Percentiles rank a stretch among this genome's conserved stretches.
These are phyloP conservation scores for Oscheius myriophilus DNA, from an alignment of 2,888 invertebrate species.

Conservation along the genomic window DNA sequence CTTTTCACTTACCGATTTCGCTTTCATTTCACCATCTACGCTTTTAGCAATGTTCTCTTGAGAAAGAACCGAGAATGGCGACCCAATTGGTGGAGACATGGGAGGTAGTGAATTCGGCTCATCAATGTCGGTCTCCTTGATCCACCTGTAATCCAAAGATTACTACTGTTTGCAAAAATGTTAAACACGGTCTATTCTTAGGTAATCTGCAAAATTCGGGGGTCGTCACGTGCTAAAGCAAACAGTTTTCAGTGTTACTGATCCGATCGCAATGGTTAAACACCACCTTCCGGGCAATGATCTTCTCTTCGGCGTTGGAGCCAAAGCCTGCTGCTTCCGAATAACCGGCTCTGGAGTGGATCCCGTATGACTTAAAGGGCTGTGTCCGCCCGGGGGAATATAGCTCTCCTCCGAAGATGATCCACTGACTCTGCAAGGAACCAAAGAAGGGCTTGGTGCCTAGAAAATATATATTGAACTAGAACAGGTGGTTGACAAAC, in stretches of 20 bases:
- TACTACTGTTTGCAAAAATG: too few species aligned
- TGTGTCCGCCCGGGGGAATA: slow-evolving; percentile 29
- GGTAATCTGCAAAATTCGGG: too few species aligned
- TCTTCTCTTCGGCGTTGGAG: slow-evolving; percentile 34
- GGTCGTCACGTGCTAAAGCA: too few species aligned
- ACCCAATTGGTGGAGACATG: slow-evolving; percentile 31
- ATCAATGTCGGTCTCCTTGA: slow-evolving; percentile 57
- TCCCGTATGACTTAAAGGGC: slow-evolving; percentile 50
- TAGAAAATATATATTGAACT: slow-evolving; percentile 7
- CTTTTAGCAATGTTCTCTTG: slow-evolving; percentile 25
- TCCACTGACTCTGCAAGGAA: slow-evolving; percentile 42
- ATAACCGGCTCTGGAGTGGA: slow-evolving; percentile 50
- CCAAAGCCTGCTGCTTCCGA: slow-evolving; percentile 11
- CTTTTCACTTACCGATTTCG: slow-evolving; percentile 6
- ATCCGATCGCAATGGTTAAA: not conserved
- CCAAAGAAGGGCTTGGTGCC: slow-evolving; percentile 47
- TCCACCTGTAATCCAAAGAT: slow-evolving; percentile 35
- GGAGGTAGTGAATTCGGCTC: slow-evolving; percentile 51
- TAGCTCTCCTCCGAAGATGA: slow-evolving; percentile 41
- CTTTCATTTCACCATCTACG: slow-evolving; percentile 12
- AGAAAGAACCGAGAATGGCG: slow-evolving; percentile 10
- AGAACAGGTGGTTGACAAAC: slow-evolving; percentile 23
- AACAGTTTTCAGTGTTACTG: too few species aligned
- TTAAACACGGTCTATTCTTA: too few species aligned
- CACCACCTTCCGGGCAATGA: slow-evolving; percentile 31